phyloP scores from a whole-genome alignment of 2,888 invertebrate species.

The Sarcophaga variegata region DNA sequence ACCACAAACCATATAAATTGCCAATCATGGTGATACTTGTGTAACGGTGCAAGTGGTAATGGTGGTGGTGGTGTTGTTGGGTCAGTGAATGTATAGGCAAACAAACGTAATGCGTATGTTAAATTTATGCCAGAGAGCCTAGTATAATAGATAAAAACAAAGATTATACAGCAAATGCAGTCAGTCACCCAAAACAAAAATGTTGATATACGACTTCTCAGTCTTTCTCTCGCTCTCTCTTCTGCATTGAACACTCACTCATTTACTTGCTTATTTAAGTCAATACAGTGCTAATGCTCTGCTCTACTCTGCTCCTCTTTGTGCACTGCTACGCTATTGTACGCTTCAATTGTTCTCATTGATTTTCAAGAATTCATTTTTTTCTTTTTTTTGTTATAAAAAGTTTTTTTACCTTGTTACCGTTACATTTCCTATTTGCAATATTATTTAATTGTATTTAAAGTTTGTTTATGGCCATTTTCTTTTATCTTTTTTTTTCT shows the following conservation, averaged over 20 bases:
- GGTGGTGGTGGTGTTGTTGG: slow-evolving; percentile 4
- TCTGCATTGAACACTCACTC: background rate
- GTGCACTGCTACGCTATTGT: background rate
- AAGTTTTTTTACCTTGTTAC: slow-evolving; percentile 7
- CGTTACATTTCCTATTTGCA: slow-evolving; percentile 33
- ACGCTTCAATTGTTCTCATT: slow-evolving; percentile 50
- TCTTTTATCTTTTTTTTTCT: background rate
- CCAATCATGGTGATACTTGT: background rate
- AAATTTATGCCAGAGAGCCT: slow-evolving; percentile 22
- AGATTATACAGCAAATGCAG: background rate
- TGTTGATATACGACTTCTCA: background rate
- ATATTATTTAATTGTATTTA: slow-evolving; percentile 22
- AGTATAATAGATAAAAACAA: slow-evolving; percentile 20
- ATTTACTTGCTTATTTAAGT: no score
- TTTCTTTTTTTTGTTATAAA: background rate
- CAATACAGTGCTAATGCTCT: no score
- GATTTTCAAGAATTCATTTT: slow-evolving; percentile 46
- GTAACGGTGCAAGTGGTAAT: background rate
- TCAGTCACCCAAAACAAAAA: slow-evolving; percentile 53
- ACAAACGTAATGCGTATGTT: slow-evolving; percentile 23
- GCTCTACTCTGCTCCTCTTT: no score
- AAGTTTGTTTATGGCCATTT: background rate
- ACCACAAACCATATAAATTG: background rate
- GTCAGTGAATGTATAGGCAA: background rate
- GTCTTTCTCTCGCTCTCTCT: background rate